Base-by-base conservation (phyloP, 2,797 vertebrate species). In the Pteropus rufus region DNA sequence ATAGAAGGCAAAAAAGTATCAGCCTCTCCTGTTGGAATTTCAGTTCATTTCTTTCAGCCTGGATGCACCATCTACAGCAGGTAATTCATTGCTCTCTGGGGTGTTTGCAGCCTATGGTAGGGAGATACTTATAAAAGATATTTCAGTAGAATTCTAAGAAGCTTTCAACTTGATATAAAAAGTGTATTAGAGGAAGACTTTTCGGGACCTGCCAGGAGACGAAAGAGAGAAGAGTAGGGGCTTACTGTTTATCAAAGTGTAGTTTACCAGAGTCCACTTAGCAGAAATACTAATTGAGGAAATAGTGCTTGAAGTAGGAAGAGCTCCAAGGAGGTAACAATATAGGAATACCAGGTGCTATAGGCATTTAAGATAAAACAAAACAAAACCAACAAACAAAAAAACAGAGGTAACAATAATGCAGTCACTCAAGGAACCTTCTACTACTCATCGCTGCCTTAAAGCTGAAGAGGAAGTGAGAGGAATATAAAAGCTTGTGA, bases 241-340 rank as follows among this genome's bases (percentile, higher is more conserved):
- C 12, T 76, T 24, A 39, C 34, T 58, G 9, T 76, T 62, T 83
- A 84, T 81, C 29, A 64, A 89, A n/a, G 31, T 4, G 36, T 5
- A 41, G 6, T 87, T 69, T 77, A 79, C 41, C 54, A 39, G 70
- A 79, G n/a, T 24, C 44, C 21, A 64, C 14, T 60, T 49, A 36
- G 44, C 58, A 73, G 56, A 93, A 86, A 93, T 60, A 73, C 21
- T 83, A 91, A 82, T 39, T 44, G 83, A 67, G n/a, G 73, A 92
- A 67, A 69, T 15, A 41, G 81, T 69, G 26, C n/a, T 65, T 10
- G 21, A 34, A 73, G 52, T 54, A 75, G 44, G 36, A 94, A 84
- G 10, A 75, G 29, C 21, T 84, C 44, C 44, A 64, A 83, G 70
- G 29, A 87, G 81, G 21, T 19, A 75, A 21, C 21, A 23, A 44